Percentiles rank a stretch among this genome's conserved stretches.
Conservation (phyloP, 2,888 invertebrate genomes). For the Drosophila sordidapex region DNA sequence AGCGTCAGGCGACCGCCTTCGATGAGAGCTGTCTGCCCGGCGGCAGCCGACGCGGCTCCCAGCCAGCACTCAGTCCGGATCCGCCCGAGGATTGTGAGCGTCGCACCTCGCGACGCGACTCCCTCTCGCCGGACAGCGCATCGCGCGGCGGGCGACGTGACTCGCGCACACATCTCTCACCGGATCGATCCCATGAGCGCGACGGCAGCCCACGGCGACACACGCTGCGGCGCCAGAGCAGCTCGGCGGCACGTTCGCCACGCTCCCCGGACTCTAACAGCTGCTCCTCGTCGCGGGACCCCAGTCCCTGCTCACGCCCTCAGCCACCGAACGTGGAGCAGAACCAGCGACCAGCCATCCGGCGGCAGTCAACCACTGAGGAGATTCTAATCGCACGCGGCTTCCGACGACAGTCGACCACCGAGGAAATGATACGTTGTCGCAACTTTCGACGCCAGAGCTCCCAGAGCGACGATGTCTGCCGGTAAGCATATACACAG, state of each 20-base stretch:
- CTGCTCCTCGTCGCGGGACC: slow-evolving; percentile 92
- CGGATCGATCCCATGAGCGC: slow-evolving; percentile 92
- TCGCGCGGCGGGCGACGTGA: slow-evolving; percentile 89
- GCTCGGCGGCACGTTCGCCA: slow-evolving; percentile 89
- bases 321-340: slow-evolving; percentile 86
- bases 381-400: slow-evolving; percentile 96
- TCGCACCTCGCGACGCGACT: slow-evolving; percentile 91
- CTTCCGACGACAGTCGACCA: slow-evolving; percentile 95
- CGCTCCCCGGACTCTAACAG: slow-evolving; percentile 90
- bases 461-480: slow-evolving; percentile 94
- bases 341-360: slow-evolving; percentile 90
- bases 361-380: slow-evolving; percentile 95
- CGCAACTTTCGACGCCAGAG: slow-evolving; percentile 95
- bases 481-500: slow-evolving; percentile 84
- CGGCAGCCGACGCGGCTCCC: slow-evolving; percentile 90
- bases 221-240: slow-evolving; percentile 91
- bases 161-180: slow-evolving; percentile 91
- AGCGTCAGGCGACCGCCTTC: slow-evolving; percentile 94
- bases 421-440: slow-evolving; percentile 96
- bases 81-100: slow-evolving; percentile 89
- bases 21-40: slow-evolving; percentile 93
- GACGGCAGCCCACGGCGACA: slow-evolving; percentile 92
- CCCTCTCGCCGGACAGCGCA: slow-evolving; percentile 95
- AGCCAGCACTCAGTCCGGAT: slow-evolving; percentile 93
- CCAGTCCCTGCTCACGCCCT: slow-evolving; percentile 90